Evolutionary conservation across 2,113 vertebrate genomes (phyloP).

Genomic region (Elephantulus edwardii): DNA sequence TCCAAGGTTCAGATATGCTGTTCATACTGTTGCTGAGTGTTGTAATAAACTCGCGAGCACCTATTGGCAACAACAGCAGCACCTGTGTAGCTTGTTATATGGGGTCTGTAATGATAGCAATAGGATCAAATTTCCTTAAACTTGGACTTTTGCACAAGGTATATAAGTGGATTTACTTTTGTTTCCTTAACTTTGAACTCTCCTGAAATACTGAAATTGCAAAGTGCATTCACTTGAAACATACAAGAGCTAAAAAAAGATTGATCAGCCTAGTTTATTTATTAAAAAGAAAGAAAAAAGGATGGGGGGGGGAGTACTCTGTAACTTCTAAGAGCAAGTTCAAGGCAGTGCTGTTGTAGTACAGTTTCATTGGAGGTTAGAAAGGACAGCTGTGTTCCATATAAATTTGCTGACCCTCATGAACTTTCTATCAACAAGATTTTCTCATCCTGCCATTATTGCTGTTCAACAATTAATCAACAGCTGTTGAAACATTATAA

Average conservation of each 20-base stretch:
- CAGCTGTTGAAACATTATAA: constrained; percentile 84
- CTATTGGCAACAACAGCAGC: too few species aligned
- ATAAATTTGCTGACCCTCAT: constrained; percentile 82
- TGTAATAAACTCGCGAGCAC: too few species aligned
- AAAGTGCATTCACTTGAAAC: constrained; percentile 59
- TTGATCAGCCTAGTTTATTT: constrained; percentile 52
- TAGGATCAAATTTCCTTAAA: neutral
- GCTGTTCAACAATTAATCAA: constrained; percentile 83
- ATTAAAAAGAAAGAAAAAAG: constrained; percentile 20
- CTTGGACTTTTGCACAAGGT: neutral
- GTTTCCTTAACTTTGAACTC: constrained; percentile 46
- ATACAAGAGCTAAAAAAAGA: neutral
- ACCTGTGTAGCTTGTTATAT: neutral
- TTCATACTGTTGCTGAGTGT: too few species aligned
- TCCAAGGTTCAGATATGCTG: too few species aligned
- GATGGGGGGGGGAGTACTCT: neutral
- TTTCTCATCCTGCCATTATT: constrained; percentile 81
- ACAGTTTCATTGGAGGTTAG: constrained; percentile 66
- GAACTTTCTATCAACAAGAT: constrained; percentile 85
- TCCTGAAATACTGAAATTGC: constrained; percentile 64
- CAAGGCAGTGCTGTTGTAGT: constrained; percentile 57
- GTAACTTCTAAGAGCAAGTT: constrained; percentile 50
- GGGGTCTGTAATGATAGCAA: neutral
- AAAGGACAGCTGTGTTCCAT: constrained; percentile 76
- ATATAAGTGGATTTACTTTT: neutral